phyloP scores from a whole-genome alignment of 2,888 invertebrate species.

The Pristionchus entomophagus region DNA sequence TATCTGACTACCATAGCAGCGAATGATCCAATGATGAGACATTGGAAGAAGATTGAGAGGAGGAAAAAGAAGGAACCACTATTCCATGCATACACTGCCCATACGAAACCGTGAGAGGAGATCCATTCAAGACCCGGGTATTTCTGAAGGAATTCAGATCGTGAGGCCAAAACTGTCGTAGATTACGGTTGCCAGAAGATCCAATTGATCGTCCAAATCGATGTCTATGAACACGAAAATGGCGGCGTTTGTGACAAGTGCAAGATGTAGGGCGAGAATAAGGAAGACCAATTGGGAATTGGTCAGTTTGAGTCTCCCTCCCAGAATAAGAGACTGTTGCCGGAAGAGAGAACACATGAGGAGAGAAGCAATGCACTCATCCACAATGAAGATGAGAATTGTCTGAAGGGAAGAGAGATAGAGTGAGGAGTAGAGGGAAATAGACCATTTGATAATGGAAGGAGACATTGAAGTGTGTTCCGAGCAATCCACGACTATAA shows the following conservation, averaged over 20 bases:
- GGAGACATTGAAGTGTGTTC: neutral
- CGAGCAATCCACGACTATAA: conserved; percentile 4
- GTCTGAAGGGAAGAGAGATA: neutral
- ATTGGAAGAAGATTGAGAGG: conserved; percentile 3
- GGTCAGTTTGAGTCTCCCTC: neutral
- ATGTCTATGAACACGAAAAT: conserved; percentile 3
- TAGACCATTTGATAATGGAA: conserved; percentile 38
- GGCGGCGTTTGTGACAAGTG: neutral
- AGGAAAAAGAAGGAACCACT: neutral
- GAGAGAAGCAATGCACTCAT: conserved; percentile 43
- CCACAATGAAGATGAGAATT: conserved; percentile 15
- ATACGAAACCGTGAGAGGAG: neutral
- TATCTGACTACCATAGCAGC: neutral
- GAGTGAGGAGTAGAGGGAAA: neutral
- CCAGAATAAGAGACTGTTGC: conserved; percentile 30
- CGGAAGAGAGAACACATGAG: conserved; percentile 39
- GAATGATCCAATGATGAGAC: conserved; percentile 21
- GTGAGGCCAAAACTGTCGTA: neutral
- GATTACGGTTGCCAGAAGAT: neutral
- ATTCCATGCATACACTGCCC: conserved; percentile 6
- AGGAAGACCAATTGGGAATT: neutral
- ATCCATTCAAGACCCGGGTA: conserved; percentile 24
- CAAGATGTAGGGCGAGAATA: neutral
- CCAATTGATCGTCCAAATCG: neutral
- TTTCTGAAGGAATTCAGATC: neutral